Percentiles rank a stretch among this genome's conserved stretches.
These are phyloP conservation scores for Agriopis leucophaearia DNA, from an alignment of 2,888 invertebrate genomes.

Conservation along the genomic window DNA sequence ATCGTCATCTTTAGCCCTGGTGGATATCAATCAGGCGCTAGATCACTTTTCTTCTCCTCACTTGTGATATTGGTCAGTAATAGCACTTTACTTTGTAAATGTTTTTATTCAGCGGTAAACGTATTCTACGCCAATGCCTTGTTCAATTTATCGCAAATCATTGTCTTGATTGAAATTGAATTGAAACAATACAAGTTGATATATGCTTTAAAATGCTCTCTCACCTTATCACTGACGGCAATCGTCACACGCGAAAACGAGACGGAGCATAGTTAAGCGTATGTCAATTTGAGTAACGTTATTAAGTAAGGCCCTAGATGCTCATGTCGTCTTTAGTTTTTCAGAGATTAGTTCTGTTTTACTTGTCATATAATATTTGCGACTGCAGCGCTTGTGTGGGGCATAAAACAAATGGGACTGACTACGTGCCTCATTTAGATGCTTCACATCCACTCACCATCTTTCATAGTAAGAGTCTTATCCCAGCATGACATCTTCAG, in stretches of 20 bases:
- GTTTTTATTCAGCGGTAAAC: background rate
- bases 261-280: too few relatives aligned
- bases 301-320: too few relatives aligned
- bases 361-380: too few relatives aligned
- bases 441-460: constrained; percentile 32
- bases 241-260: too few relatives aligned
- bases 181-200: constrained; percentile 48
- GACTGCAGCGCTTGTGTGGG: background rate
- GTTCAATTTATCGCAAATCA: constrained; percentile 46
- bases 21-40: too few relatives aligned
- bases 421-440: too few relatives aligned
- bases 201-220: too few relatives aligned
- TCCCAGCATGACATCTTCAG: constrained; percentile 49
- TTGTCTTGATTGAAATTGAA: constrained; percentile 42
- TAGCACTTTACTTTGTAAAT: background rate
- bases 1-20: too few relatives aligned
- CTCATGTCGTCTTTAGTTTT: too few relatives aligned
- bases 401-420: background rate
- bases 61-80: background rate
- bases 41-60: background rate
- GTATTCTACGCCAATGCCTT: constrained; percentile 19
- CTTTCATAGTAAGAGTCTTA: constrained; percentile 3
- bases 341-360: too few relatives aligned
- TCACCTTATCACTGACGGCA: too few relatives aligned
- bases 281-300: too few relatives aligned